Base-by-base conservation (phyloP, 2,797 vertebrate species). In the Eulemur mongoz region DNA sequence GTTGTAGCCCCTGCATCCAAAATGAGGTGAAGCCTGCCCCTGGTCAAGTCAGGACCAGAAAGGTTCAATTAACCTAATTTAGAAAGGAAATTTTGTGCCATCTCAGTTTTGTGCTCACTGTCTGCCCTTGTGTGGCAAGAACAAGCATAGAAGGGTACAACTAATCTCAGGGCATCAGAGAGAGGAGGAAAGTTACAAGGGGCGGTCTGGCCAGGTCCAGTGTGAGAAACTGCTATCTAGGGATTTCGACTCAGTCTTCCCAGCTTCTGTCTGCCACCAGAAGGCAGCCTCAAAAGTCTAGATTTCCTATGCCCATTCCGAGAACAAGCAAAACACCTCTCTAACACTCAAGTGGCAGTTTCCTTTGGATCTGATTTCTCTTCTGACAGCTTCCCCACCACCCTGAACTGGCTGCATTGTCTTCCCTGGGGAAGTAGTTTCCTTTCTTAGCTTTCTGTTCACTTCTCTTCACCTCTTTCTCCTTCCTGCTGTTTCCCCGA, bases 361-460 rank as follows among this genome's bases (percentile, higher is more conserved):
- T 45, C 32, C 25, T 93, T 75, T 35, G 43, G 48, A 81, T 84
- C 67, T 86, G 82, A 78, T 69, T 93, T 95, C 27, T 67, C 91
- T 82, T 81, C n/a, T 88, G 89, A 61, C 48, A 75, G 57, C 61
- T 30, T 61, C 52, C 38, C 35, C 9, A 23, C 12, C 20, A 43
- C 25, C 52, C 76, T 32, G 8, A 6, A 48, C 72, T 48, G 35
- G 70, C 43, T 80, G 7, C 40, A 35, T 23, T 43, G 25, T 43
- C 7, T 75, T 48, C 43, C 18, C 5, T 63, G 30, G 5, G 73
- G 10, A 73, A 8, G 14, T 9, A 9, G 38, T n/a, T 48, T 76
- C 88, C 59, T 85, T 63, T 83, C 57, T 73, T 89, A 84, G 85
- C 67, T 91, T 94, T 89, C 72, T 73, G 27, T 91, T 95, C 79